Conservation (phyloP, 2,888 invertebrate species). For the Pristionchus fissidentatus region DNA sequence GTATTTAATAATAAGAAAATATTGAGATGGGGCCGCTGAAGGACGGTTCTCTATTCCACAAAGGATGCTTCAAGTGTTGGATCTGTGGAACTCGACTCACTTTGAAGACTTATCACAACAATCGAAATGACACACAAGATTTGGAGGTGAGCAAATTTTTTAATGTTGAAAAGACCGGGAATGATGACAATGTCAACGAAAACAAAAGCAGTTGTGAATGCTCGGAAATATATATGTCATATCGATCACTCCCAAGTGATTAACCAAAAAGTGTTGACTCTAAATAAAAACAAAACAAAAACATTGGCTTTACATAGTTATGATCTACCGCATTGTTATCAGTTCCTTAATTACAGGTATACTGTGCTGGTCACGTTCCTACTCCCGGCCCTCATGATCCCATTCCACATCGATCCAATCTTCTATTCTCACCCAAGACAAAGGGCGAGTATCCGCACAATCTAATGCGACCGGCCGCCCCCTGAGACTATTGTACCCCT, state of each 20-base stretch:
- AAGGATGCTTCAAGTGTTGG: slow-evolving; percentile 76
- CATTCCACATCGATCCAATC: slow-evolving; percentile 75
- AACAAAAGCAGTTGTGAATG: too few relatives aligned
- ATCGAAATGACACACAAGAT: slow-evolving; percentile 75
- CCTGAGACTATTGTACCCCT: slow-evolving; percentile 45
- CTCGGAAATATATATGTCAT: too few relatives aligned
- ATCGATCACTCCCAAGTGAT: too few relatives aligned
- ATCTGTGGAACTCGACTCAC: slow-evolving; percentile 75
- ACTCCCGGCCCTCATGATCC: slow-evolving; percentile 76
- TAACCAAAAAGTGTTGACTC: not conserved
- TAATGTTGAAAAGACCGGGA: too few relatives aligned
- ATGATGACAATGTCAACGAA: too few relatives aligned
- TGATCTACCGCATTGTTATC: not conserved
- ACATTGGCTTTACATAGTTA: not conserved
- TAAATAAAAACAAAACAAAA: not conserved
- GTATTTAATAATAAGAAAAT: not conserved
- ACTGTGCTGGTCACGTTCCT: slow-evolving; percentile 76
- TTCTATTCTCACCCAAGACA: slow-evolving; percentile 75
- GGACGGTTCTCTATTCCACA: slow-evolving; percentile 75
- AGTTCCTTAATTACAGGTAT: slow-evolving; percentile 66
- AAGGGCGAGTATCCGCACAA: slow-evolving; percentile 75
- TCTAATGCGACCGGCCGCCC: slow-evolving; percentile 72
- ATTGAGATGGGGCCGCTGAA: slow-evolving; percentile 74
- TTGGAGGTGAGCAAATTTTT: slow-evolving; percentile 67
- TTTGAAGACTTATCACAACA: slow-evolving; percentile 76